Conservation (phyloP, 2,113 vertebrate species). For the Vidua chalybeata region DNA sequence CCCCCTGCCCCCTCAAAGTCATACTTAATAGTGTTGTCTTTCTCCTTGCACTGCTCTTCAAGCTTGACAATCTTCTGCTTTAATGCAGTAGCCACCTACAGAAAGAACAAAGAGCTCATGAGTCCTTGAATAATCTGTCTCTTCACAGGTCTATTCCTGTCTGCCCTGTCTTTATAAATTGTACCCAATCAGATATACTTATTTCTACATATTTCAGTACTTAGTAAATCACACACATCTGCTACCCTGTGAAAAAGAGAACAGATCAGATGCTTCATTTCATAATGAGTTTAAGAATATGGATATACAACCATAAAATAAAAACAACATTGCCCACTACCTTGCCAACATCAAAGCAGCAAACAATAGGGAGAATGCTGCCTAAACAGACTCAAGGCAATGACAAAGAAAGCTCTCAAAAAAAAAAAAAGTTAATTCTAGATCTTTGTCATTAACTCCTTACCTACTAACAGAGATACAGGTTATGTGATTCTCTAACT, state of each 20-base stretch:
- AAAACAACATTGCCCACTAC: neutral
- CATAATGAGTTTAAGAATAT: neutral
- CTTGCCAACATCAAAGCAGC: neutral
- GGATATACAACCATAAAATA: neutral
- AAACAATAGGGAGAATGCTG: neutral
- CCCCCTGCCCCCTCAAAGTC: neutral
- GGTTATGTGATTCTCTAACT: neutral
- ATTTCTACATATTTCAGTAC: neutral
- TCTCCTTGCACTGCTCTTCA: constrained; percentile 91
- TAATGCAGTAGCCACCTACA: constrained; percentile 84
- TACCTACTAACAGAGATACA: neutral
- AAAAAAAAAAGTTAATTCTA: neutral
- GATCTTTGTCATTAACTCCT: neutral
- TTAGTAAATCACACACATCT: neutral
- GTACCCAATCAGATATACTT: neutral
- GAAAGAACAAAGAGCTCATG: neutral
- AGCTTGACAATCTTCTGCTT: constrained; percentile 88
- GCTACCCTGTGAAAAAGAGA: neutral
- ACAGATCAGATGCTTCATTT: neutral
- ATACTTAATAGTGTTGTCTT: constrained; percentile 84
- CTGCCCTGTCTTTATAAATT: neutral
- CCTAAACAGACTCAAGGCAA: neutral
- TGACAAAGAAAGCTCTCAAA: neutral
- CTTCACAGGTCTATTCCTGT: neutral
- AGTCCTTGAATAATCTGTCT: neutral